These are phyloP conservation scores for Neodiprion fabricii DNA, from an alignment of 1,140 invertebrate genomes.

Conservation along the genomic window DNA sequence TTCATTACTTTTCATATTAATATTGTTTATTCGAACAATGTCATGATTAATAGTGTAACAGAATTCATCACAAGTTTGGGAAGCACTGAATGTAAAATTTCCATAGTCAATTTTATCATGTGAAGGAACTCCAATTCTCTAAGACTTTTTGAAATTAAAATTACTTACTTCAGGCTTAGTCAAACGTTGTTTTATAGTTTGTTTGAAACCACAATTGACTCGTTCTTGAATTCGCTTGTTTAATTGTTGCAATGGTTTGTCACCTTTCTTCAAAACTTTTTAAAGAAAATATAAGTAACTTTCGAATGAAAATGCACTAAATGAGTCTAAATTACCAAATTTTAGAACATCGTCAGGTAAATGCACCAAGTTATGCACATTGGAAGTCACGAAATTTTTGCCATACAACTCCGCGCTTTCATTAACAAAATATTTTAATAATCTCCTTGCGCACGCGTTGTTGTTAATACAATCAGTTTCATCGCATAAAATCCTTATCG, in stretches of 20 bases:
- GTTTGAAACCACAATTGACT: background rate
- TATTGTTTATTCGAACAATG: slow-evolving; percentile 15
- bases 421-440: slow-evolving; percentile 21
- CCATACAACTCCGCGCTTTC: slow-evolving; percentile 17
- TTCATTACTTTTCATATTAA: slow-evolving; percentile 4
- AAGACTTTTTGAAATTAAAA: slow-evolving; percentile 12
- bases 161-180: slow-evolving; percentile 8
- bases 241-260: slow-evolving; percentile 25
- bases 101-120: slow-evolving; percentile 13
- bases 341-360: slow-evolving; percentile 15
- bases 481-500: slow-evolving; percentile 40
- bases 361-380: slow-evolving; percentile 23
- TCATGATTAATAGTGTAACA: slow-evolving; percentile 12
- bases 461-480: slow-evolving; percentile 18
- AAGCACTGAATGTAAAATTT: slow-evolving; percentile 2
- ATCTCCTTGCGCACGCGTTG: slow-evolving; percentile 16
- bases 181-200: background rate
- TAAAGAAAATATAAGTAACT: slow-evolving; percentile 24
- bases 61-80: slow-evolving; percentile 1
- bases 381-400: slow-evolving; percentile 11
- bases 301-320: slow-evolving; percentile 27
- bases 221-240: slow-evolving; percentile 17
- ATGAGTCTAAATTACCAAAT: slow-evolving; percentile 20
- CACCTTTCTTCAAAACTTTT: slow-evolving; percentile 24
- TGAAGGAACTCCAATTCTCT: background rate